Base-by-base conservation (phyloP, 2,797 vertebrate species). In the Phoebastria nigripes region DNA sequence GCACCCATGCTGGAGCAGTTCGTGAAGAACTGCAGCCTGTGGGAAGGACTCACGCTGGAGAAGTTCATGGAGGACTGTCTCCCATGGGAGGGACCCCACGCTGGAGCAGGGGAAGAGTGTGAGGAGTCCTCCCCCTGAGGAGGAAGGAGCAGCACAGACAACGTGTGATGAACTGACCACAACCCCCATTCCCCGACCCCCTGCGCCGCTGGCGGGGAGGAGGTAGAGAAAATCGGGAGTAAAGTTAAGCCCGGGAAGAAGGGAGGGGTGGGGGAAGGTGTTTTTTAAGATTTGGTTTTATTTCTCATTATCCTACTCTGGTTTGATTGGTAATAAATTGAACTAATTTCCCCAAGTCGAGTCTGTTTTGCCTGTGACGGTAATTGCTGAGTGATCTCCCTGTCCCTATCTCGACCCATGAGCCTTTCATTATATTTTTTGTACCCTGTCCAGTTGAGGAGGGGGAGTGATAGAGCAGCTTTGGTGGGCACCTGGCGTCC, bases 251-350 rank as follows among this genome's bases (percentile, higher is more conserved):
- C 46, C 2, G 4, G 51, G 26, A 65, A 70, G 10, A 70, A 59
- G 17, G 12, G 11, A 55, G 12, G 8, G 19, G 11, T 16, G 8
- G 54, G 3, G 14, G 3, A 59, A 55, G 24, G 44, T 1, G 1
- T 42, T 31, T 42, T 21, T 37, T 21, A 29, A 69, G 55, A 29
- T 54, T 59, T 0, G 0, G 6, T 3, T 54, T 55, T 54, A 12
- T 79, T 62, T 89, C n/a, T 76, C 15, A 16, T 74, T 56, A 31
- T 25, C 25, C 5, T 20, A 22, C n/a, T 70, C 19, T 70, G 8
- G 22, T 59, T 72, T 49, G 28, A 54, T n/a, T 59, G 12, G 4
- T n/a, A 42, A 52, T 59, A 22, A 55, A 66, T 65, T 35, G 42
- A 76, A 66, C 4, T 20, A 13, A 25, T 66, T 82, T 86, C 28